Percentiles rank a stretch among this genome's conserved stretches.
phyloP scores from a whole-genome alignment of 2,113 vertebrate species.

The Elephantulus edwardii region DNA sequence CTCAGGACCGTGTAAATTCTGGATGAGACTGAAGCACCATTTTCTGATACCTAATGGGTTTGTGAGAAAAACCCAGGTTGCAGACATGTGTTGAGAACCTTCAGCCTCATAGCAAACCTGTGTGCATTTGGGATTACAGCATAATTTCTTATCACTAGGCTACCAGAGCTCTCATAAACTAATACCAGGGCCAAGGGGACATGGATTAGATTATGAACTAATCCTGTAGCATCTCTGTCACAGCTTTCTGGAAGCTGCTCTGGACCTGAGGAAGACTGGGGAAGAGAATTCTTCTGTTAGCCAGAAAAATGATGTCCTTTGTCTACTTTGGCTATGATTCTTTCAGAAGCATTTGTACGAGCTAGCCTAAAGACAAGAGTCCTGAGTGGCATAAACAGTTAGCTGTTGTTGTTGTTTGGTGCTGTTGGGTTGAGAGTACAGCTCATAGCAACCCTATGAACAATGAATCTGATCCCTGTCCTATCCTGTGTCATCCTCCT shows the following conservation, averaged over 20 bases:
- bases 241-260: background rate
- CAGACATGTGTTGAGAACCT: background rate
- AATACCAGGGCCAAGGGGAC: no score
- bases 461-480: no score
- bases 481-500: no score
- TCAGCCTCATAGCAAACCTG: accelerated
- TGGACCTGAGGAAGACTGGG: background rate
- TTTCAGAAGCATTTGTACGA: background rate
- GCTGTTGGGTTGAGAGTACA: no score
- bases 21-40: background rate
- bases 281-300: background rate
- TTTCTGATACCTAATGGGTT: background rate
- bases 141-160: no score
- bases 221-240: background rate
- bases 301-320: background rate
- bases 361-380: background rate
- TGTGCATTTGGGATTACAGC: no score
- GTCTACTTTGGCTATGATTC: background rate
- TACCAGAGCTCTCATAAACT: no score
- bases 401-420: no score
- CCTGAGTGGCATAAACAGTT: background rate
- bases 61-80: background rate
- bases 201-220: accelerated
- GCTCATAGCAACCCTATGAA: no score
- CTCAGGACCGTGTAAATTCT: background rate